Evolutionary conservation across 2,797 vertebrate genomes (phyloP).

Genomic region (Pachyuromys duprasi): DNA sequence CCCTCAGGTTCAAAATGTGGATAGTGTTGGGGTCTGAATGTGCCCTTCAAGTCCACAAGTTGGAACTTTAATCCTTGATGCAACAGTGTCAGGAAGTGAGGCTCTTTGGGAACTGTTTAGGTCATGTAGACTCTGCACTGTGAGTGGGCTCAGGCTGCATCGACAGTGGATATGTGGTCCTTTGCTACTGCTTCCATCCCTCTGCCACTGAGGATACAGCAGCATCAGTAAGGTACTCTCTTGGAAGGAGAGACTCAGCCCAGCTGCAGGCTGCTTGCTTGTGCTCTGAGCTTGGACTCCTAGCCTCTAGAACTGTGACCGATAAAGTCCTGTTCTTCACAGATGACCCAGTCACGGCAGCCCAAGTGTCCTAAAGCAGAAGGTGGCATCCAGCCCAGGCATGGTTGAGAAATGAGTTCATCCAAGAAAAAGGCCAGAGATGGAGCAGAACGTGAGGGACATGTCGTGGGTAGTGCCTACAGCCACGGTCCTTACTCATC

Average conservation of each 20-base stretch:
- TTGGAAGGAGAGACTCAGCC: background rate
- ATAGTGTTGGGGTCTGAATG: background rate
- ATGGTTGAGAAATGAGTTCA: background rate
- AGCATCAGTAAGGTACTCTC: background rate
- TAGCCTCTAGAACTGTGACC: background rate
- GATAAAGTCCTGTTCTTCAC: too few relatives aligned
- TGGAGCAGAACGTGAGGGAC: background rate
- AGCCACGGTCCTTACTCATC: background rate
- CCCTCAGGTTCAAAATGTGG: background rate
- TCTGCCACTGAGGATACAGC: background rate
- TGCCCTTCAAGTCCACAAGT: background rate
- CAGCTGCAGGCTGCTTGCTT: background rate
- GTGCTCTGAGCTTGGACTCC: background rate
- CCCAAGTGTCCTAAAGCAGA: background rate
- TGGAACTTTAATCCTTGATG: background rate
- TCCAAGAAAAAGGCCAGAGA: background rate
- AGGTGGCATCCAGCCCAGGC: background rate
- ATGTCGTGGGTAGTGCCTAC: rapidly evolving
- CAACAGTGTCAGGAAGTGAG: background rate
- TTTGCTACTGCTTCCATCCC: background rate
- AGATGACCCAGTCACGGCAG: background rate
- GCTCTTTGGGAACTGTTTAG: background rate
- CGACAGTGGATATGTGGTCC: background rate
- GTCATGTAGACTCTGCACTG: background rate
- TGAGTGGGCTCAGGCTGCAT: background rate